Evolutionary conservation across 2,888 invertebrate genomes (phyloP).

Genomic region (Taphrorychus bicolor): DNA sequence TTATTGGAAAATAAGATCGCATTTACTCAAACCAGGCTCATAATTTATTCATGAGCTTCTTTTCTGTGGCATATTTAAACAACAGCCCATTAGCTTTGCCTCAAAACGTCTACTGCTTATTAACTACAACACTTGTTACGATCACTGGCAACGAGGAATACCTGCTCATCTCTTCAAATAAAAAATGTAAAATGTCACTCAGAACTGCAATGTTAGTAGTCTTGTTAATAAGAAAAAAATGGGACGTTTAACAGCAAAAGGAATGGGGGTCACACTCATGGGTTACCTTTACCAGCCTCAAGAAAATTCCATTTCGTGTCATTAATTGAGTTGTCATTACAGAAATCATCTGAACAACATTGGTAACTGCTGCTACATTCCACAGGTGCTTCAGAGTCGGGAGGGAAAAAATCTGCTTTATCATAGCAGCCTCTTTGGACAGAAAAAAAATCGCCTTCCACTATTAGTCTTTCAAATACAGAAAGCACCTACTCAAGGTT

Average conservation of each 20-base stretch:
- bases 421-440: constrained; percentile 52
- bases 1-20: neutral
- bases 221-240: neutral
- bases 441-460: neutral
- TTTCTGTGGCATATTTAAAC: no score
- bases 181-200: neutral
- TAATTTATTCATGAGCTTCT: no score
- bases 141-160: neutral
- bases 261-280: constrained; percentile 42
- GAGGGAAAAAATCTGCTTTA: constrained; percentile 64
- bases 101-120: neutral
- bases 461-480: neutral
- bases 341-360: constrained; percentile 68
- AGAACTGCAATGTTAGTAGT: neutral
- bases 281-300: constrained; percentile 48
- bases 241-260: neutral
- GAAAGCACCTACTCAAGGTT: neutral
- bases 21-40: neutral
- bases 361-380: constrained; percentile 50
- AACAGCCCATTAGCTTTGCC: neutral
- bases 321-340: constrained; percentile 55
- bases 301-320: no score
- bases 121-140: neutral
- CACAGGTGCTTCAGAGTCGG: constrained; percentile 62
- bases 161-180: neutral